These are phyloP conservation scores for Anolis carolinensis DNA, from an alignment of 2,113 vertebrate species.

Conservation along the genomic window DNA sequence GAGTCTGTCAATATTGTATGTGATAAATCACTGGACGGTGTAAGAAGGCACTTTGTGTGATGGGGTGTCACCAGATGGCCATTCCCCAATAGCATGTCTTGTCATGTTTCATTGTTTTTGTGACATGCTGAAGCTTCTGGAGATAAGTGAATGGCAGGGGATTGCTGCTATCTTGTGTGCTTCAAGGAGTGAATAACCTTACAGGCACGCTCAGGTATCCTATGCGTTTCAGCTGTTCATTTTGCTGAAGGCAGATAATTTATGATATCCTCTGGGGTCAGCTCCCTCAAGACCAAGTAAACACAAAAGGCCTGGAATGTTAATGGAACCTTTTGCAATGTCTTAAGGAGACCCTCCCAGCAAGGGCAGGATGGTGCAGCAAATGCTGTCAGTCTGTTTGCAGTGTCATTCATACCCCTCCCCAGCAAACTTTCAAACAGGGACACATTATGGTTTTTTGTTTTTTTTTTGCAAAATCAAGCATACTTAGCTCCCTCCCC, in stretches of 20 bases:
- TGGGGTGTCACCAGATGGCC: slow-evolving; percentile 55
- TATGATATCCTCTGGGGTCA: slow-evolving; percentile 69
- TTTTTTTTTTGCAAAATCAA: slow-evolving; percentile 38
- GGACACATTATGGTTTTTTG: background rate
- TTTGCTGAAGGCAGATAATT: slow-evolving; percentile 80
- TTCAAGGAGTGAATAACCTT: slow-evolving; percentile 71
- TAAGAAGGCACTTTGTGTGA: slow-evolving; percentile 48
- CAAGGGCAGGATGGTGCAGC: background rate
- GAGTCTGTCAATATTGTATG: slow-evolving; percentile 3
- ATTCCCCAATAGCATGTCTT: slow-evolving; percentile 54
- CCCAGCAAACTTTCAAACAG: slow-evolving; percentile 44
- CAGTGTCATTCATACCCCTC: slow-evolving; percentile 24
- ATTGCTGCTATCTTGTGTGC: slow-evolving; percentile 28
- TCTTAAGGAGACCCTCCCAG: slow-evolving; percentile 68
- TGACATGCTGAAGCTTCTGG: slow-evolving; percentile 53
- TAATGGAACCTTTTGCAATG: slow-evolving; percentile 66
- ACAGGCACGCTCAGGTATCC: slow-evolving; percentile 74
- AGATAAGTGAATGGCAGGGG: slow-evolving; percentile 63
- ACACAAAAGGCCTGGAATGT: slow-evolving; percentile 76
- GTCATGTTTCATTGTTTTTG: slow-evolving; percentile 62
- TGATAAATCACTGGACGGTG: slow-evolving; percentile 59
- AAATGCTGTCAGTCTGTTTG: slow-evolving; percentile 33
- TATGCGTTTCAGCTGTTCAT: slow-evolving; percentile 69
- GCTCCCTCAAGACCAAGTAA: slow-evolving; percentile 67
- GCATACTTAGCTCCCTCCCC: slow-evolving; percentile 25